Base-by-base conservation (phyloP, 2,113 vertebrate species). In the Vanacampus margaritifer region DNA sequence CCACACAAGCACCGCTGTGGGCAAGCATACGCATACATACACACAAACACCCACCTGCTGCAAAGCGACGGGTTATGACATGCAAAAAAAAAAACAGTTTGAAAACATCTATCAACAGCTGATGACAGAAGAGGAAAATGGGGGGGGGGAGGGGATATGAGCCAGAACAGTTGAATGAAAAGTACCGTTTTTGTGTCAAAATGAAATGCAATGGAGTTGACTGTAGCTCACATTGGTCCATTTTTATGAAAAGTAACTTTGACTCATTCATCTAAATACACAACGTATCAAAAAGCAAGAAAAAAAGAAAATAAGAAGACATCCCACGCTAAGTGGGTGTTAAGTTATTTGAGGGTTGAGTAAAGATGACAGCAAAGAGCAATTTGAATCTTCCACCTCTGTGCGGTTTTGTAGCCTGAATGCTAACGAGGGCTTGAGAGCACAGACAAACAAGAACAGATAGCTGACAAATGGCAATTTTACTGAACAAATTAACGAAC, bases 101-200 rank as follows among this genome's bases (percentile, higher is more conserved):
- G 74, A 82, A 67, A 78, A 65, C 75, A 87, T 71, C 54, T 71
- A 67, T 71, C 54, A 68, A 61, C 83, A 84, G 86, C 81, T 89
- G 86, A 75, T 76, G 79, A 19, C 64, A 35, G 61, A 51, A 35
- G 57, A 63, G 41, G 71, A 58, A 19, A 41, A 23, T 2, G 28
- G n/a, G n/a, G 6, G 68, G 61, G n/a, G 41, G 13, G 68, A 16
- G 39, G 68, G 10, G 41, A 45, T 24, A 59, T 23, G 41, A 74
- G 14, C n/a, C 21, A 54, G 13, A 46, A 32, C n/a, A 51, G 43
- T 21, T 41, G 6, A 64, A 71, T 13, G 63, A 45, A 37, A n/a
- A 11, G 39, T 17, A 19, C n/a, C 0, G 9, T 32, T 41, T 54
- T 51, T 3, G 19, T 41, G 36, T 26, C 51, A 35, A 32, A 50